Percentiles rank a stretch among this genome's conserved stretches.
Conservation (phyloP, 2,888 invertebrate genomes). For the Onchidella celtica region DNA sequence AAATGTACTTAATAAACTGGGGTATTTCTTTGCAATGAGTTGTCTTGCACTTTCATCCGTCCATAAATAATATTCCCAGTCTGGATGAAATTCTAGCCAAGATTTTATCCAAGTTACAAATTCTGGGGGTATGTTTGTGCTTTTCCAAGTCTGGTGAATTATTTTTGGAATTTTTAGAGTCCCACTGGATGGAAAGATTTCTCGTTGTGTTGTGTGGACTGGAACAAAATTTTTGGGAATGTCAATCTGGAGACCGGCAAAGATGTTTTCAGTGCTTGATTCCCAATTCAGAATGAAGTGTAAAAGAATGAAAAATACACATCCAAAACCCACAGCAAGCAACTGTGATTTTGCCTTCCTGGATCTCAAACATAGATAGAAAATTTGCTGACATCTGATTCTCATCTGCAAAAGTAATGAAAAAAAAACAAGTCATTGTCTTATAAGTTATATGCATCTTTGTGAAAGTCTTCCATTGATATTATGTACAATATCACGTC, state of each 20-base stretch:
- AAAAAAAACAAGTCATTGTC: no score
- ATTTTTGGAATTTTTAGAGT: constrained; percentile 65
- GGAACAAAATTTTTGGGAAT: constrained; percentile 51
- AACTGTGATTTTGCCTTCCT: neutral
- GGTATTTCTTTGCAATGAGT: constrained; percentile 71
- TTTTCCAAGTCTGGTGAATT: constrained; percentile 75
- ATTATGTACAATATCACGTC: no score
- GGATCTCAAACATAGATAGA: neutral
- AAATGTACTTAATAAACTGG: constrained; percentile 65
- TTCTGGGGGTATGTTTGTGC: constrained; percentile 65
- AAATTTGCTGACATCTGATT: neutral
- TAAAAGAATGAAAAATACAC: constrained; percentile 30
- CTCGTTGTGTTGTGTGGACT: constrained; percentile 54
- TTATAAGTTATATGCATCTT: no score
- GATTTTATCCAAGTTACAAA: constrained; percentile 71
- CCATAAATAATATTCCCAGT: constrained; percentile 79
- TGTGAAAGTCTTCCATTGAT: no score
- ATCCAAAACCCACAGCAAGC: neutral
- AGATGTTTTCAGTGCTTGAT: neutral
- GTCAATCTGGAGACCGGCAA: constrained; percentile 24
- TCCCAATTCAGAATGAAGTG: constrained; percentile 36
- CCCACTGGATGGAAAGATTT: constrained; percentile 63
- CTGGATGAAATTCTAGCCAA: constrained; percentile 73
- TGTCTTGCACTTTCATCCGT: constrained; percentile 73
- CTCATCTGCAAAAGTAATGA: constrained; percentile 14